Percentiles rank a stretch among this genome's conserved stretches.
Evolutionary conservation across 2,113 vertebrate species (phyloP).

Genomic region (Zonotrichia leucophrys): DNA sequence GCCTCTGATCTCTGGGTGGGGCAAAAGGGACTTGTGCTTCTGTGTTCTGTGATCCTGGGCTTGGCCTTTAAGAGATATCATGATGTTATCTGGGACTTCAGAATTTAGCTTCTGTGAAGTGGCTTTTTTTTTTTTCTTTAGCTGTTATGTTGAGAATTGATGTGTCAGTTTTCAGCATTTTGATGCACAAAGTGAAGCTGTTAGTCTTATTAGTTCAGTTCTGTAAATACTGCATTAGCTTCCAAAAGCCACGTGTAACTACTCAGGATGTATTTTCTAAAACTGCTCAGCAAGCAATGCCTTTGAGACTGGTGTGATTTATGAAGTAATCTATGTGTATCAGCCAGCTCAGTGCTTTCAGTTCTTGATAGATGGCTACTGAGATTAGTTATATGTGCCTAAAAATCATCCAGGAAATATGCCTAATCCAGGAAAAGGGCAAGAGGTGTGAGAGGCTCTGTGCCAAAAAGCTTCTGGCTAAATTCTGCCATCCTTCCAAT

Average conservation of each 20-base stretch:
- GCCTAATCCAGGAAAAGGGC: conserved; percentile 11
- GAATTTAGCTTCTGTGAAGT: neutral
- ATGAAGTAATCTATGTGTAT: conserved; percentile 15
- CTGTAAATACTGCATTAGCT: neutral
- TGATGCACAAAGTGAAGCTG: neutral
- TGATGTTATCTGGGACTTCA: neutral
- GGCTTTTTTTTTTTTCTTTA: neutral
- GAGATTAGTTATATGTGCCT: conserved; percentile 30
- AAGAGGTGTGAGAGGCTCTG: neutral
- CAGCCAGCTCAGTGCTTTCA: conserved; percentile 30
- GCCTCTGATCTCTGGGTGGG: neutral
- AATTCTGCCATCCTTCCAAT: conserved; percentile 7
- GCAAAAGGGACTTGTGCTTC: neutral
- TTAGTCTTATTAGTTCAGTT: neutral
- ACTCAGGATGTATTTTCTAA: neutral
- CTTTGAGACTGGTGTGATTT: conserved; percentile 1
- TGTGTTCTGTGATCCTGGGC: neutral
- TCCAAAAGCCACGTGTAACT: neutral
- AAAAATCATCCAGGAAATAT: conserved; percentile 47
- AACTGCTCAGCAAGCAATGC: neutral
- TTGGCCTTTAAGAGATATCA: neutral
- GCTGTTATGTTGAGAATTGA: neutral
- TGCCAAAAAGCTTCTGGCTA: conserved; percentile 1
- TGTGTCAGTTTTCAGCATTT: neutral
- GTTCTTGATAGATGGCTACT: conserved; percentile 29